Percentiles rank a stretch among this genome's conserved stretches.
These are phyloP conservation scores for Drosophila erecta DNA, from an alignment of 1,140 invertebrate genomes.

Conservation along the genomic window DNA sequence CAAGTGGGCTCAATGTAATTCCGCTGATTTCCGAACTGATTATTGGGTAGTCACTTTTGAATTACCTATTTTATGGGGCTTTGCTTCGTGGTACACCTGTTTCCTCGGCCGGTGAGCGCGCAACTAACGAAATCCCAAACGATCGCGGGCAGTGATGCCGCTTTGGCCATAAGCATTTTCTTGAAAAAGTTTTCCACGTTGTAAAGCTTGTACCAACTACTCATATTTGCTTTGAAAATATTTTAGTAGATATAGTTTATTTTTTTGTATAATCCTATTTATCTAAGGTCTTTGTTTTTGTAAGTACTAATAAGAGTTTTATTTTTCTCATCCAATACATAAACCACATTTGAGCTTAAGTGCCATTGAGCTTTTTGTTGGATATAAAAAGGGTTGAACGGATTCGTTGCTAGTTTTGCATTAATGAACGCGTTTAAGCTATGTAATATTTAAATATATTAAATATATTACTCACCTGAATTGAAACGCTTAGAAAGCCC, in stretches of 20 bases:
- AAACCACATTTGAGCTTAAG: neutral
- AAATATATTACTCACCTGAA: too few species aligned
- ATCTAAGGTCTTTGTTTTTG: neutral
- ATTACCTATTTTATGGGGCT: conserved; percentile 55
- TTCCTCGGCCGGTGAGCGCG: conserved; percentile 56
- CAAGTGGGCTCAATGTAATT: conserved; percentile 1
- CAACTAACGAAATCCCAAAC: conserved; percentile 43
- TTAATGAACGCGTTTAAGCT: neutral
- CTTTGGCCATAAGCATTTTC: neutral
- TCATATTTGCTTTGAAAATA: too few species aligned
- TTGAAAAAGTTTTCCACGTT: too few species aligned
- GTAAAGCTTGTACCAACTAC: too few species aligned
- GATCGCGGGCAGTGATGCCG: conserved; percentile 6
- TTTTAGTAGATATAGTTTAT: neutral
- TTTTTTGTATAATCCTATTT: neutral
- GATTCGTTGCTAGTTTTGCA: too few species aligned
- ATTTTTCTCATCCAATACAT: neutral
- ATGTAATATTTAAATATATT: too few species aligned
- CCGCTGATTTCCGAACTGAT: conserved; percentile 14
- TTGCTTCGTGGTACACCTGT: conserved; percentile 48
- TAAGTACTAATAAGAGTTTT: neutral
- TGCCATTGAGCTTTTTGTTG: neutral
- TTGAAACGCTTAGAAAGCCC: too few species aligned
- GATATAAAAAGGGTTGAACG: neutral
- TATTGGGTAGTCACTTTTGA: conserved; percentile 8